A percentile compares a stretch with the other conserved stretches of the same genome.
Conservation (phyloP, 2,113 vertebrate genomes). For the Nesogale talazaci region DNA sequence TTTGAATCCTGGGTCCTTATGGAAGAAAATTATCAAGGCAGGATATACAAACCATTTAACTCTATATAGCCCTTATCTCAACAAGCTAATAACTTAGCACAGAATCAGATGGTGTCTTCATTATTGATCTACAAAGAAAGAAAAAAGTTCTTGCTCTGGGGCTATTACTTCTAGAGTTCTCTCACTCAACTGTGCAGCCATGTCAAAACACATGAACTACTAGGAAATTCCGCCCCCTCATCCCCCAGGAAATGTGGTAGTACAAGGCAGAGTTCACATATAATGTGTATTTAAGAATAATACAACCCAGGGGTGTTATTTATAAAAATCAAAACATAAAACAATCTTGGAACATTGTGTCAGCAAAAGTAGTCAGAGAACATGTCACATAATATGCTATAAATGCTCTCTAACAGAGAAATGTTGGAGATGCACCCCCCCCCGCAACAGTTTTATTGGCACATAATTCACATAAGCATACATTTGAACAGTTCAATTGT, state of each 20-base stretch:
- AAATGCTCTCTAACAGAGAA: not conserved
- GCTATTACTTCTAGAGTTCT: conserved; percentile 1
- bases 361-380: not conserved
- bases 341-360: not conserved
- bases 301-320: not conserved
- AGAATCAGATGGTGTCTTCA: not conserved
- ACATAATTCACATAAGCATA: too few species aligned
- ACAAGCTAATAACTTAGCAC: not conserved
- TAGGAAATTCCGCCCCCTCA: conserved; percentile 37
- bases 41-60: not conserved
- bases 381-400: not conserved
- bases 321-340: not conserved
- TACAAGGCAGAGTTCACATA: not conserved
- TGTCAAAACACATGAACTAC: not conserved
- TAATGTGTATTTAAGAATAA: not conserved
- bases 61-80: not conserved
- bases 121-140: conserved; percentile 44
- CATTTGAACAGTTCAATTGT: too few species aligned
- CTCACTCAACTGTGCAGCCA: not conserved
- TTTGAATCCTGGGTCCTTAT: not conserved
- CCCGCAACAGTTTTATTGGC: too few species aligned
- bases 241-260: not conserved
- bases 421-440: too few species aligned
- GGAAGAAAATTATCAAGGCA: conserved; percentile 1
- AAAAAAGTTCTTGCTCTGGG: not conserved